Base-by-base conservation (phyloP, 2,113 vertebrate genomes). In the Actenoides hombroni region DNA sequence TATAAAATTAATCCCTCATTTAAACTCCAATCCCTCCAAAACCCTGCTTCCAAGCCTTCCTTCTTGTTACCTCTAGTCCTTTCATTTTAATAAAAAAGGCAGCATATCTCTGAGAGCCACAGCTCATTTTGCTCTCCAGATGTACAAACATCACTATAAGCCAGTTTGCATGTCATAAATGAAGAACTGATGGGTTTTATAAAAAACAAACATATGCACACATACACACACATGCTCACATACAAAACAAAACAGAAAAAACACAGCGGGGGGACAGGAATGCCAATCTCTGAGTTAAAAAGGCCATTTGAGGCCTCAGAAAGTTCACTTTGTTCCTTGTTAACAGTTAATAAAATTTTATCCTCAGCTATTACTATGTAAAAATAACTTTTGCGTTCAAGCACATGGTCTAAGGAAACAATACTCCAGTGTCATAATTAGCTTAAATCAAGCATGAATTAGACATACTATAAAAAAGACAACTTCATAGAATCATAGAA, bases 301-400 rank as follows among this genome's bases (percentile, higher is more conserved):
- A 95, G 77, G 65, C 59, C 78, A 69, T 94, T 76, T 81, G 95
- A 95, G 92, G 75, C 83, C 77, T 96, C 64, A 40, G 57, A 94
- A 82, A 94, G 65, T 93, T 94, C 78, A 93, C 51, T 90, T 91
- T 88, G 54, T 83, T 94, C 79, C 87, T 93, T 90, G 90, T 95
- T 96, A 97, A 95, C 54, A 95, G 93, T 57, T 93, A 95, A 90
- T 95, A 95, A 97, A 96, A 94, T 89, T 97, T 95, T 95, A 94
- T 83, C 83, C 80, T 37, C 64, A 81, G 90, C 59, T 94, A 65
- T 94, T 92, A 96, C 71, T 88, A 73, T 25, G 39, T 83, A 81
- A 85, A 97, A 96, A 95, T 75, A 95, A 94, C 80, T 89, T 86
- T 29, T 82, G 46, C 10, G 1, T 88, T 86, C 64, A 94, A 97